Evolutionary conservation across 1,140 invertebrate genomes (phyloP), one percentile per base, ranked within the genome.

Genomic region (Nomia melanderi): DNA sequence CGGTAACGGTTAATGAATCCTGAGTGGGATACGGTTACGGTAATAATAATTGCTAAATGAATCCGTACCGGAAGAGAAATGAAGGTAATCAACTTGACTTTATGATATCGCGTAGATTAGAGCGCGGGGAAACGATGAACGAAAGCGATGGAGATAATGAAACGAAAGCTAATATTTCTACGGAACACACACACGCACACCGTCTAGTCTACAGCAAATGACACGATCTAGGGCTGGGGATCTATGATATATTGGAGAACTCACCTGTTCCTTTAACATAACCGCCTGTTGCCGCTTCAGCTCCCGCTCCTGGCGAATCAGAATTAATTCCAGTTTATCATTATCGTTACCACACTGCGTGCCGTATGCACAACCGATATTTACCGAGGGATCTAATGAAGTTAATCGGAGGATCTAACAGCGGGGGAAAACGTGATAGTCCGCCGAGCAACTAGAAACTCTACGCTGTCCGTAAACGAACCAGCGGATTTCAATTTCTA

Each of bases 181-280:
- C 82, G 70, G 50, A 70, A 53, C 77, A 29, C 69, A 73, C 63
- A 41, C 69, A 39, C 64, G n/a, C 59, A 78, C 73, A 69, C 71
- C 25, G 44, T 80, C 70, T 69, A 78, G 9, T 60, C 82, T 84
- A 84, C 82, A 67, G 54, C 69, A 79, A n/a, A 75, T 60, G 82
- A 78, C n/a, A 84, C 50, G 81, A 74, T 67, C 41, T 50, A 73
- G n/a, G 73, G 60, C 41, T 44, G 41, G 41, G 14, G 53, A 31
- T 70, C n/a, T 31, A 79, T 67, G 64, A 56, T 73, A 14, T 54
- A 57, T 64, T n/a, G n/a, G n/a, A 23, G 27, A 66, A 91, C 92
- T 93, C 94, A 98, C 97, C 96, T 98, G 97, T 93, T 98, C 97
- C 93, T 97, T 97, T 69, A 97, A 91, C 87, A 97, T 93, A 44